Conservation (phyloP, 2,113 vertebrate genomes). For the Machaerirhynchus nigripectus region DNA sequence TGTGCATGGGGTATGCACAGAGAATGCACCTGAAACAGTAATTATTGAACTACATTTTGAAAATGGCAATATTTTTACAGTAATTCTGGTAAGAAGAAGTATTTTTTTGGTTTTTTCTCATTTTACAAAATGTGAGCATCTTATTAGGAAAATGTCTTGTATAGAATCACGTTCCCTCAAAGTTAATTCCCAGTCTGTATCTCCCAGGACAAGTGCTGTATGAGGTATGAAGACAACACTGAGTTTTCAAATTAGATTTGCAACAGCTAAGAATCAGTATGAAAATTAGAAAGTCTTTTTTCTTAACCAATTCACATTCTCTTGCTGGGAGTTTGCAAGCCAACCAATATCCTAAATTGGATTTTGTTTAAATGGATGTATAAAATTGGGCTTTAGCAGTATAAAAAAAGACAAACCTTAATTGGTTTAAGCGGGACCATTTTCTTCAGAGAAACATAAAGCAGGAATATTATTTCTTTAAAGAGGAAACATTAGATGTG, state of each 20-base stretch:
- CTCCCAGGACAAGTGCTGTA: neutral
- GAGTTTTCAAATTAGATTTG: conserved; percentile 29
- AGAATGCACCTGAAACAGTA: neutral
- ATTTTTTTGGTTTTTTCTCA: neutral
- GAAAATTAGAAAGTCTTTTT: conserved; percentile 43
- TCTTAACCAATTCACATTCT: neutral
- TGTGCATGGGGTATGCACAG: neutral
- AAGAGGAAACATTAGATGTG: neutral
- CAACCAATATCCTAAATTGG: neutral
- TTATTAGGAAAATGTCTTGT: neutral
- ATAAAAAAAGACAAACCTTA: neutral
- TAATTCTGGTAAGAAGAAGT: neutral
- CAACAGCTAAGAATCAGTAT: conserved; percentile 25
- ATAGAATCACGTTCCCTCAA: neutral
- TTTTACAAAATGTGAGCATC: neutral
- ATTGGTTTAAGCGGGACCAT: neutral
- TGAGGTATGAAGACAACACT: neutral
- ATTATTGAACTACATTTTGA: neutral
- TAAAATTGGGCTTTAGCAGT: conserved; percentile 22
- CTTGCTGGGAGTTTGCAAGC: neutral
- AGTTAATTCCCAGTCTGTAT: neutral
- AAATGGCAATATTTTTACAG: neutral
- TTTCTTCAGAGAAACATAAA: conserved; percentile 11
- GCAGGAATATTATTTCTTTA: neutral
- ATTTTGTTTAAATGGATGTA: conserved; percentile 27